Evolutionary conservation across 2,888 invertebrate genomes (phyloP).

Genomic region (Diplolepis rosae): DNA sequence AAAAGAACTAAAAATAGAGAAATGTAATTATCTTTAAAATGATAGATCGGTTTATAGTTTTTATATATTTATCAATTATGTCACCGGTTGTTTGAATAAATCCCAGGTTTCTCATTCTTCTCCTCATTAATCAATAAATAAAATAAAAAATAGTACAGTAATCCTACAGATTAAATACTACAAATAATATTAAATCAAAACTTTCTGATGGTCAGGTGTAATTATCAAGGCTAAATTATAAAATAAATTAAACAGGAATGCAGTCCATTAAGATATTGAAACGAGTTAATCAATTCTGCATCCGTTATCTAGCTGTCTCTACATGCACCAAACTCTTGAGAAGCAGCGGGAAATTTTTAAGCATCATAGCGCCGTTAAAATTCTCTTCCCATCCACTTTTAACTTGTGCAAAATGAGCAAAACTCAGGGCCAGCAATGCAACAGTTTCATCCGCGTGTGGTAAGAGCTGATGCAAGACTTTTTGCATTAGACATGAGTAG

Average conservation of each 20-base stretch:
- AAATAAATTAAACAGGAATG: not conserved
- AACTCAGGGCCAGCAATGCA: not conserved
- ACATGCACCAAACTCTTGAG: not conserved
- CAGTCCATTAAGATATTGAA: slow-evolving; percentile 4
- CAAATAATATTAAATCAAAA: not conserved
- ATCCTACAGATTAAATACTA: not conserved
- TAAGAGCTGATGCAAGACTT: slow-evolving; percentile 29
- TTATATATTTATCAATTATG: no score
- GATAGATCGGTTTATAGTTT: no score
- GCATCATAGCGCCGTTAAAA: slow-evolving; percentile 15
- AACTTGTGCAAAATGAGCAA: slow-evolving; percentile 15
- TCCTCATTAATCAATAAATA: not conserved
- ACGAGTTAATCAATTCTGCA: slow-evolving; percentile 1
- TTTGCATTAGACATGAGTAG: slow-evolving; percentile 23
- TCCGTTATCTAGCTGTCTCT: slow-evolving; percentile 8
- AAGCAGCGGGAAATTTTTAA: slow-evolving; percentile 8
- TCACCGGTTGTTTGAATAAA: no score
- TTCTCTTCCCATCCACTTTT: slow-evolving; percentile 17
- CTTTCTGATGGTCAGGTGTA: not conserved
- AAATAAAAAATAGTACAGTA: not conserved
- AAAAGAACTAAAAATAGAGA: no score
- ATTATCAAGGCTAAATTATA: not conserved
- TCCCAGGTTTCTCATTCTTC: no score
- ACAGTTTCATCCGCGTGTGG: slow-evolving; percentile 23
- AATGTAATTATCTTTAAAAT: no score